Evolutionary conservation across 2,888 invertebrate genomes (phyloP).

Genomic region (Anticlea derivata): DNA sequence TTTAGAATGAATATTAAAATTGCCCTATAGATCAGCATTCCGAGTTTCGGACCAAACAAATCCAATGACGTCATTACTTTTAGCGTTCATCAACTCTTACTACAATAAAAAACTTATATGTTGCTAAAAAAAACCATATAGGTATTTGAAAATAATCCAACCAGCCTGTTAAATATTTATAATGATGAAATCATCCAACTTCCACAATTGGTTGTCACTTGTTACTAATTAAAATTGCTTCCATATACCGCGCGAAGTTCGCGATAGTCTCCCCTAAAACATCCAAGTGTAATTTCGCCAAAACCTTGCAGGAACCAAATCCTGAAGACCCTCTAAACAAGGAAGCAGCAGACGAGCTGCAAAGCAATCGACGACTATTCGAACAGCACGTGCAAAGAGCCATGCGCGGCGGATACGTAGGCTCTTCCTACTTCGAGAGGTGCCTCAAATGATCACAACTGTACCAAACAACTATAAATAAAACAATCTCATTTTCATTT

Average conservation of each 20-base stretch:
- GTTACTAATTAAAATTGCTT: too few species aligned
- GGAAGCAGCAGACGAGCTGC: constrained; percentile 98
- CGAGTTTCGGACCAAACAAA: too few species aligned
- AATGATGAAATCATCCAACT: too few species aligned
- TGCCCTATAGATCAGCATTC: too few species aligned
- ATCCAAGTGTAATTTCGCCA: neutral
- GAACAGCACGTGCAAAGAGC: constrained; percentile 98
- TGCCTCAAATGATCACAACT: constrained; percentile 93
- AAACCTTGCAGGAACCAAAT: constrained; percentile 93
- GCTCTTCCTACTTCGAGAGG: constrained; percentile 96
- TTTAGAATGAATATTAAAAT: too few species aligned
- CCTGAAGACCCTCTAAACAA: constrained; percentile 99
- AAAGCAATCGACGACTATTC: constrained; percentile 96
- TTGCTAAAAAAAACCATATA: too few species aligned
- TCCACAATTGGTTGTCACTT: too few species aligned
- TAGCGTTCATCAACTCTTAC: too few species aligned
- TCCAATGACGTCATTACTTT: too few species aligned
- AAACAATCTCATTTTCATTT: constrained; percentile 73
- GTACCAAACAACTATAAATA: constrained; percentile 69
- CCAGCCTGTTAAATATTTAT: too few species aligned
- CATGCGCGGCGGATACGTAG: constrained; percentile 98
- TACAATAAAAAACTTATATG: too few species aligned
- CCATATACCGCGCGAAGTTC: neutral
- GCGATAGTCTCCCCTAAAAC: neutral
- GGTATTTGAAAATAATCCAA: too few species aligned